These are phyloP conservation scores for Protobothrops flavoviridis DNA, from an alignment of 2,113 vertebrate species.

Conservation along the genomic window DNA sequence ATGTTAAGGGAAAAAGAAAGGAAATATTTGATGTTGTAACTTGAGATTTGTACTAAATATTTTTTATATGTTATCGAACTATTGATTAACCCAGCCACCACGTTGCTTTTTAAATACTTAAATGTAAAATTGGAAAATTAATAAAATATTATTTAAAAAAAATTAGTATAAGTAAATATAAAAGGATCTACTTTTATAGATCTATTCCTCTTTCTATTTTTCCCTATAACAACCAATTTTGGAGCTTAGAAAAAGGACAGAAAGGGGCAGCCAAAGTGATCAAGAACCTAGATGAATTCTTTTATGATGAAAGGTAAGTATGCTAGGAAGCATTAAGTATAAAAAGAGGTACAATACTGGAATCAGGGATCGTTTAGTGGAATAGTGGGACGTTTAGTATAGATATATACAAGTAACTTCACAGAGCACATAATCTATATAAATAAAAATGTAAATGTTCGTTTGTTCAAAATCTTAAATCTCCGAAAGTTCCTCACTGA, in stretches of 20 bases:
- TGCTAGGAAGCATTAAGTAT: neutral
- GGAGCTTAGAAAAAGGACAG: neutral
- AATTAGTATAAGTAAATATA: neutral
- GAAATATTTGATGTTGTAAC: no score
- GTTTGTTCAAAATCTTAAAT: no score
- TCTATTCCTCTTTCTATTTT: neutral
- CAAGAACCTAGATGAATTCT: neutral
- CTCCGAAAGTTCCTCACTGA: no score
- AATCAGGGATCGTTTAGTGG: neutral
- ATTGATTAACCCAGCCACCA: no score
- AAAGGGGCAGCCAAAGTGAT: neutral
- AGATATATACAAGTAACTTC: neutral
- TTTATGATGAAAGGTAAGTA: neutral
- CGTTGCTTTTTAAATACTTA: no score
- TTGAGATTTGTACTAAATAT: no score
- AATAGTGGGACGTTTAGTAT: neutral
- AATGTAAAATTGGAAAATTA: no score
- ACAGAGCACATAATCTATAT: neutral
- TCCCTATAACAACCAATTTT: neutral
- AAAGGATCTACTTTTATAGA: neutral
- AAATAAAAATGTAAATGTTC: no score
- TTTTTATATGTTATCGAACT: no score
- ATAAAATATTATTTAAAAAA: no score
- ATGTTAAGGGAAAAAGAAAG: no score
- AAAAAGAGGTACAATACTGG: neutral